Percentiles rank a stretch among this genome's conserved stretches.
Conservation (phyloP, 2,113 vertebrate genomes). For the Pica pica region DNA sequence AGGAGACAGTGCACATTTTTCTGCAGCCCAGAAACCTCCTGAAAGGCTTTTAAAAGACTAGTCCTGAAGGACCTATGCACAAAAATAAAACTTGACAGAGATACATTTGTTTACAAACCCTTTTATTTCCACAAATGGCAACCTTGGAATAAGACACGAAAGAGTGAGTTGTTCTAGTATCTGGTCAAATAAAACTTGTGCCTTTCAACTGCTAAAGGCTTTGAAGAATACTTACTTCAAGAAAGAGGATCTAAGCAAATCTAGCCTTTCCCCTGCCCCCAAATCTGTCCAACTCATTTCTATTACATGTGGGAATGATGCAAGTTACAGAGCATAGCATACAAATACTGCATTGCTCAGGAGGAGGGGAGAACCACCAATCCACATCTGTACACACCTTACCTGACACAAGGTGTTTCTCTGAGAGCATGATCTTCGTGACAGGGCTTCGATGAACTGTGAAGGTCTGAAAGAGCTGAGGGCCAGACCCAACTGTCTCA, state of each 20-base stretch:
- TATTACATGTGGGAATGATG: background rate
- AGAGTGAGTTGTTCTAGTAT: background rate
- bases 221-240: background rate
- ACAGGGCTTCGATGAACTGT: conserved; percentile 95
- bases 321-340: background rate
- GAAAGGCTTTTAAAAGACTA: background rate
- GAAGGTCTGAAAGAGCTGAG: conserved; percentile 97
- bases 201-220: background rate
- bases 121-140: background rate
- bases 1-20: background rate
- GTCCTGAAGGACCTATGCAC: background rate
- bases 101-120: background rate
- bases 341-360: background rate
- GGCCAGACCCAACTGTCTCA: conserved; percentile 93
- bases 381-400: background rate
- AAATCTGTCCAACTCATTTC: background rate
- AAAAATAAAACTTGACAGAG: background rate
- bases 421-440: conserved; percentile 96
- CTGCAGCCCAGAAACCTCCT: background rate
- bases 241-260: background rate
- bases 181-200: background rate
- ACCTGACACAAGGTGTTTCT: conserved; percentile 97
- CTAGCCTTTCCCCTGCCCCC: background rate
- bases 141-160: background rate
- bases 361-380: background rate